These are phyloP conservation scores for Mormyrus proboscirostris DNA, from an alignment of 2,797 vertebrate genomes.

Conservation along the genomic window DNA sequence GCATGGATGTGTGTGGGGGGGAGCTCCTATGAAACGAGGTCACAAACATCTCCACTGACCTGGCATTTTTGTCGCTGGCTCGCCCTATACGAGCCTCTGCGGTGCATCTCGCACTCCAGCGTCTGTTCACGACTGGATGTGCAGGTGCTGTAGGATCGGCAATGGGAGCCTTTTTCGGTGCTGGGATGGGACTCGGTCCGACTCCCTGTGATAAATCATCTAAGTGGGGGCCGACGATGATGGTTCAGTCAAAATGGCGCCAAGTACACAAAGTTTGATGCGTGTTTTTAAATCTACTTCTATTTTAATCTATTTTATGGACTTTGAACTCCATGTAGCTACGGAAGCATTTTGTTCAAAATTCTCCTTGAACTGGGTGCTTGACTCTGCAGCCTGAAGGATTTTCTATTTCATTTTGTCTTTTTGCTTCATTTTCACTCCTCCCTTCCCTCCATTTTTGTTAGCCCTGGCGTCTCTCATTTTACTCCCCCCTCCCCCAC, in stretches of 20 bases:
- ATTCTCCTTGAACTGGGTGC: background rate
- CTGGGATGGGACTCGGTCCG: background rate
- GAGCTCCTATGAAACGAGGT: background rate
- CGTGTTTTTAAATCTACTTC: background rate
- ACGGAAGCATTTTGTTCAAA: background rate
- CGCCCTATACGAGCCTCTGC: background rate
- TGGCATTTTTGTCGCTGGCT: background rate
- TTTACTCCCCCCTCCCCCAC: background rate
- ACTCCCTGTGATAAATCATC: background rate
- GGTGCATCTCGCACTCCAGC: background rate
- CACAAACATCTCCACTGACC: background rate
- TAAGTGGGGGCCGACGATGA: background rate
- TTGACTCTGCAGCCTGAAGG: background rate
- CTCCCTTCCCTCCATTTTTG: background rate
- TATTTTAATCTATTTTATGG: background rate
- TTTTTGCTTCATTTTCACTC: background rate
- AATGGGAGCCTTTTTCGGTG: background rate
- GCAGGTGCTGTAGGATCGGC: background rate
- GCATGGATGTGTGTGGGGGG: background rate
- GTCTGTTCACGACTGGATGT: background rate
- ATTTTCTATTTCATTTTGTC: background rate
- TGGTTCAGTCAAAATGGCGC: background rate
- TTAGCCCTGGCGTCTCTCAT: background rate
- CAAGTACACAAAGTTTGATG: background rate
- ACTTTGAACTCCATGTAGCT: background rate